These are phyloP conservation scores for Theocolax elegans DNA, from an alignment of 1,140 invertebrate species.

Conservation along the genomic window DNA sequence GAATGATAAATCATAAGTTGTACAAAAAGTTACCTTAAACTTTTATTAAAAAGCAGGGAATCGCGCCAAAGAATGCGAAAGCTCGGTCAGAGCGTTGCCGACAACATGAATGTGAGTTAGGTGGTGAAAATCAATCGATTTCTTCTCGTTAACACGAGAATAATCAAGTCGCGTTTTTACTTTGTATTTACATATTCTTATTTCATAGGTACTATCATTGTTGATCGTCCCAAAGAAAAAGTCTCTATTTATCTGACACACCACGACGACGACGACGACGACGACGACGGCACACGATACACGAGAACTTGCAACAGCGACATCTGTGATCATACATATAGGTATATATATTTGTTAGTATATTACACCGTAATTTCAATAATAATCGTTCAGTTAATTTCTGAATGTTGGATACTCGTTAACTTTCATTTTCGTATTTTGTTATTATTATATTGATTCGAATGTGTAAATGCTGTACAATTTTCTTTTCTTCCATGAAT, in stretches of 20 bases:
- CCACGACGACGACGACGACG: neutral
- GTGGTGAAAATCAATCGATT: neutral
- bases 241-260: slow-evolving; percentile 22
- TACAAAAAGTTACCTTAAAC: slow-evolving; percentile 25
- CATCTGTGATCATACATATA: neutral
- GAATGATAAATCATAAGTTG: neutral
- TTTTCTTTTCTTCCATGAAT: too few relatives aligned
- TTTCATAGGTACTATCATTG: slow-evolving; percentile 14
- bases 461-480: too few relatives aligned
- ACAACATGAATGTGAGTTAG: slow-evolving; percentile 17
- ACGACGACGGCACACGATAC: neutral
- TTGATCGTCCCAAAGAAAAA: slow-evolving; percentile 14
- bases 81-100: slow-evolving; percentile 1
- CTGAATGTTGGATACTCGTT: too few relatives aligned
- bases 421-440: too few relatives aligned
- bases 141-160: slow-evolving; percentile 15
- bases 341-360: too few relatives aligned
- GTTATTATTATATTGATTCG: too few relatives aligned
- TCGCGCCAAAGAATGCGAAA: slow-evolving; percentile 25
- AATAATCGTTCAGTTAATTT: too few relatives aligned
- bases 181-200: slow-evolving; percentile 31
- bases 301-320: slow-evolving; percentile 1
- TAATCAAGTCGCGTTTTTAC: neutral
- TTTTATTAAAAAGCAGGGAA: slow-evolving; percentile 30
- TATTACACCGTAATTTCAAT: too few relatives aligned